Evolutionary conservation across 2,888 invertebrate species (phyloP).

Genomic region (Xanthia icteritia): DNA sequence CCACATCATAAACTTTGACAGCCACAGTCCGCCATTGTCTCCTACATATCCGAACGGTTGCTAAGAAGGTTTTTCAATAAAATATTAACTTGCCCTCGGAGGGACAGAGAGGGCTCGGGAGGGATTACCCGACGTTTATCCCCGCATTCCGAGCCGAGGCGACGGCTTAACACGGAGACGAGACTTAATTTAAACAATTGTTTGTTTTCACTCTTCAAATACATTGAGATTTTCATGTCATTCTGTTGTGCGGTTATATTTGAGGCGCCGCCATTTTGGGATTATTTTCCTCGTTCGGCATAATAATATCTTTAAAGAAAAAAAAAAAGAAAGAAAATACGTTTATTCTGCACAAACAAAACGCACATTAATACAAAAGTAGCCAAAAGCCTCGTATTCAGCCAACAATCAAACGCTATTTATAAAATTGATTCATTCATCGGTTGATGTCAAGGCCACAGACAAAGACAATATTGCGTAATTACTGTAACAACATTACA

Average conservation of each 20-base stretch:
- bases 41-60: slow-evolving; percentile 63
- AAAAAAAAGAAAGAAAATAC: too few species aligned
- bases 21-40: slow-evolving; percentile 59
- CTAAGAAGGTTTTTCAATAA: slow-evolving; percentile 70
- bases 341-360: too few species aligned
- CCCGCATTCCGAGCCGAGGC: slow-evolving; percentile 61
- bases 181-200: slow-evolving; percentile 68
- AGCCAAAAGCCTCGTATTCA: too few species aligned
- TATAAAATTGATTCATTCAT: too few species aligned
- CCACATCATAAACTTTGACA: slow-evolving; percentile 52
- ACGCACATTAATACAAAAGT: too few species aligned
- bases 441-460: too few species aligned
- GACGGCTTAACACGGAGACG: slow-evolving; percentile 62
- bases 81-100: slow-evolving; percentile 69
- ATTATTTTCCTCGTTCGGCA: slow-evolving; percentile 18
- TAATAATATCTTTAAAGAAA: neutral
- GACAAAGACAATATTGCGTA: too few species aligned
- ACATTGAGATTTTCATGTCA: slow-evolving; percentile 55
- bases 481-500: too few species aligned
- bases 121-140: slow-evolving; percentile 70
- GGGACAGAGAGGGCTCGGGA: slow-evolving; percentile 63
- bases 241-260: slow-evolving; percentile 48
- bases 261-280: slow-evolving; percentile 25
- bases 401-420: too few species aligned
- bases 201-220: slow-evolving; percentile 66